These are phyloP conservation scores for Drymonia ruficornis DNA, from an alignment of 2,888 invertebrate genomes.

Conservation along the genomic window DNA sequence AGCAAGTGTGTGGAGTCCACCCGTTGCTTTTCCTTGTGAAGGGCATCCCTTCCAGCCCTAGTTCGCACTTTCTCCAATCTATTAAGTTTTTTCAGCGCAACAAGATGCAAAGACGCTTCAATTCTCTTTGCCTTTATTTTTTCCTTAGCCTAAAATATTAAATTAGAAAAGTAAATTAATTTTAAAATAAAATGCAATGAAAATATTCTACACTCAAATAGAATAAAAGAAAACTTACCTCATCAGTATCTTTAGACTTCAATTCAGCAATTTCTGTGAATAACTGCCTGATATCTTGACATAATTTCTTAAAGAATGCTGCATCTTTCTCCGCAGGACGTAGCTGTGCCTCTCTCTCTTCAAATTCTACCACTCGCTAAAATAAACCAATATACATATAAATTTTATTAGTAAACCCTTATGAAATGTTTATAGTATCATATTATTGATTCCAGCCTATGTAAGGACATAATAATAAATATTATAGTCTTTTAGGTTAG, in stretches of 20 bases:
- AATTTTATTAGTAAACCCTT: too few species aligned
- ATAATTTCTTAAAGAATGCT: slow-evolving; percentile 87
- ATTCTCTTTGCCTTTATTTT: slow-evolving; percentile 88
- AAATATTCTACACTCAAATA: neutral
- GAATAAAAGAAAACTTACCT: slow-evolving; percentile 64
- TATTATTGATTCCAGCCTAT: too few species aligned
- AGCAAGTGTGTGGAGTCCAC: slow-evolving; percentile 96
- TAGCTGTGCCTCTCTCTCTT: slow-evolving; percentile 89
- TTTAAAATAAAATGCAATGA: too few species aligned
- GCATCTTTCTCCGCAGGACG: slow-evolving; percentile 89
- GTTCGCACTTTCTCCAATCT: slow-evolving; percentile 95
- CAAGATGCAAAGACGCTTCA: slow-evolving; percentile 90
- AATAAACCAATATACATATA: neutral
- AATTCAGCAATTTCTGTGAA: slow-evolving; percentile 88
- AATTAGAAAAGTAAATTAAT: neutral
- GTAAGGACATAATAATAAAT: too few species aligned
- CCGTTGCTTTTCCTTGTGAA: slow-evolving; percentile 93
- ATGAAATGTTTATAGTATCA: too few species aligned
- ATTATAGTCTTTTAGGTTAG: too few species aligned
- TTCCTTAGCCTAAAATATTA: slow-evolving; percentile 78
- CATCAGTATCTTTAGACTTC: slow-evolving; percentile 84
- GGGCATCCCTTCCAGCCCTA: slow-evolving; percentile 91
- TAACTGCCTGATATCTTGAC: slow-evolving; percentile 88
- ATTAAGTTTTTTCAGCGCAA: slow-evolving; percentile 95
- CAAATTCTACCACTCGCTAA: slow-evolving; percentile 88